These are phyloP conservation scores for Acromyrmex heyeri DNA, from an alignment of 1,140 invertebrate genomes.

Conservation along the genomic window DNA sequence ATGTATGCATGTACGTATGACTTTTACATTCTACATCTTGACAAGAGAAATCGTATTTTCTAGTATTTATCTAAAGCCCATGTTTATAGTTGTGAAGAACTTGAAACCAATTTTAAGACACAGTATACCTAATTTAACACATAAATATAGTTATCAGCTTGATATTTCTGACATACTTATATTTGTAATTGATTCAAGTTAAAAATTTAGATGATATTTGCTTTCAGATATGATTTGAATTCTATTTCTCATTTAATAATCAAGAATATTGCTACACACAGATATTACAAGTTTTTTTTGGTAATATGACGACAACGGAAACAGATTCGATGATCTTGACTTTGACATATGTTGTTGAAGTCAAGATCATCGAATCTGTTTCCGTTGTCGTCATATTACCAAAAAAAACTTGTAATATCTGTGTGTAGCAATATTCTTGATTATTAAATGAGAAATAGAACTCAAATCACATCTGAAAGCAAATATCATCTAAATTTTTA, in stretches of 20 bases:
- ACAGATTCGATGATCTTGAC: no score
- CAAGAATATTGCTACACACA: no score
- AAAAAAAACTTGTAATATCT: no score
- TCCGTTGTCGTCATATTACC: no score
- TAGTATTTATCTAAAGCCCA: constrained; percentile 12
- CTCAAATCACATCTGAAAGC: neutral
- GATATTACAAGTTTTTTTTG: no score
- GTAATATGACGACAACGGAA: no score
- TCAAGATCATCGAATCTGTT: no score
- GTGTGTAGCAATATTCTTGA: no score
- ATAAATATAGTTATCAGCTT: constrained; percentile 12
- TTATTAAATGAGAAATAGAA: neutral
- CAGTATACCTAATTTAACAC: neutral
- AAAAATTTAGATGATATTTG: constrained; percentile 8
- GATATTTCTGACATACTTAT: constrained; percentile 3
- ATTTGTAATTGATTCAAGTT: neutral
- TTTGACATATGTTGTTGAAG: no score
- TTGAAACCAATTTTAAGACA: neutral
- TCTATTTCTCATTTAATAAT: neutral
- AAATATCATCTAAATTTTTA: constrained; percentile 11
- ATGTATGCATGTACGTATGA: neutral
- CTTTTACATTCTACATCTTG: constrained; percentile 59
- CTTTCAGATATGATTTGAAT: neutral
- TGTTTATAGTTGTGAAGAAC: neutral
- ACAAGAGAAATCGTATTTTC: constrained; percentile 51